phyloP scores from a whole-genome alignment of 2,888 invertebrate genomes.

The Chelonus formosanus region DNA sequence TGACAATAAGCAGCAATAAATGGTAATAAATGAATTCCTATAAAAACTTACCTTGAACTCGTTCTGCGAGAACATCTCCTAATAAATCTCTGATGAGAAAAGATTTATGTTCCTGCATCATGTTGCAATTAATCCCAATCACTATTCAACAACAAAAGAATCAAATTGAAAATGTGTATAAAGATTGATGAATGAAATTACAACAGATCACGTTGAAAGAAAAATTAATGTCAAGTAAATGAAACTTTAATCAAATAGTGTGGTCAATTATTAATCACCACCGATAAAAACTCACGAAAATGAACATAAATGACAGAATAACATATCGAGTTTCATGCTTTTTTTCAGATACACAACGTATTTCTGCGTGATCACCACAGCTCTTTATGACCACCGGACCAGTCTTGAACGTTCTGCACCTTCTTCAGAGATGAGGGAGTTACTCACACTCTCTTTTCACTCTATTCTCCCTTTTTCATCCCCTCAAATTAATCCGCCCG shows the following conservation, averaged over 20 bases:
- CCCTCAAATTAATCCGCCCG: slow-evolving; percentile 63
- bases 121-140: slow-evolving; percentile 32
- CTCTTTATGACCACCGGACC: slow-evolving; percentile 10
- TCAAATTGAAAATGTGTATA: background rate
- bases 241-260: background rate
- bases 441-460: slow-evolving; percentile 19
- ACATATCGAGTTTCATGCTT: slow-evolving; percentile 46
- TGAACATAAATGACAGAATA: background rate
- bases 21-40: slow-evolving; percentile 7
- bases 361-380: slow-evolving; percentile 45
- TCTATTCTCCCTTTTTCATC: slow-evolving; percentile 41
- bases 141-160: slow-evolving; percentile 5
- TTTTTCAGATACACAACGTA: slow-evolving; percentile 47
- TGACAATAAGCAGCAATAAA: no score
- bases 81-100: slow-evolving; percentile 86
- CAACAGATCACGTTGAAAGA: no score
- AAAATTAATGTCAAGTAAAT: no score
- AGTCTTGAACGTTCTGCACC: slow-evolving; percentile 3
- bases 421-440: background rate
- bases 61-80: slow-evolving; percentile 74
- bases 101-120: slow-evolving; percentile 72
- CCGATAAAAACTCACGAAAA: slow-evolving; percentile 3
- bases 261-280: background rate
- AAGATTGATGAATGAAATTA: no score
- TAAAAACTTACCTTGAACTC: slow-evolving; percentile 66